These are phyloP conservation scores for Apodemus sylvaticus DNA, from an alignment of 2,113 vertebrate genomes.

Conservation along the genomic window DNA sequence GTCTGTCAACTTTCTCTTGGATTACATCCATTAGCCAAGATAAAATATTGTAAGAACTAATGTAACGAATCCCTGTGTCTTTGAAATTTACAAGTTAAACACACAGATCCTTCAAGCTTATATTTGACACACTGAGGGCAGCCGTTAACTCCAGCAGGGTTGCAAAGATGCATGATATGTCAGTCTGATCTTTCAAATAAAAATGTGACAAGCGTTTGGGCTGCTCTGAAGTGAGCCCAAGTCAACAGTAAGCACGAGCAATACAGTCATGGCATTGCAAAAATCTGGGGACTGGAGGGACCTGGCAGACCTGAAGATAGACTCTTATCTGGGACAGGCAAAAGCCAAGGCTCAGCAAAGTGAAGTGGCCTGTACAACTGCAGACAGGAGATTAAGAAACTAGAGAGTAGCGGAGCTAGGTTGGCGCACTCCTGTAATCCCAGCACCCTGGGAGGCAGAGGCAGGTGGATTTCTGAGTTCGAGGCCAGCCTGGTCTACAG, in stretches of 20 bases:
- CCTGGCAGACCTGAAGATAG: neutral
- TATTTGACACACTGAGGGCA: neutral
- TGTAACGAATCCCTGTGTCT: constrained; percentile 57
- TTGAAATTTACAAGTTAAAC: constrained; percentile 62
- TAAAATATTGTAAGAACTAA: constrained; percentile 67
- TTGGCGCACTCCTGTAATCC: too few species aligned
- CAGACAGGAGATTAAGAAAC: neutral
- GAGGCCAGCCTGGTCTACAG: too few species aligned
- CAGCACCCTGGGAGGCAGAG: too few species aligned
- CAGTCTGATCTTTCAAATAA: constrained; percentile 26
- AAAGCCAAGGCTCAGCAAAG: neutral
- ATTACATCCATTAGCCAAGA: constrained; percentile 67
- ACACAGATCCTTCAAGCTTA: constrained; percentile 51
- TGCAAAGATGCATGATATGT: neutral
- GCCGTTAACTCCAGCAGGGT: neutral
- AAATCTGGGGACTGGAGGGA: neutral
- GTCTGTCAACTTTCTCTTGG: constrained; percentile 73
- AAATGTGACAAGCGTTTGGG: neutral
- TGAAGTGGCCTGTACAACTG: neutral
- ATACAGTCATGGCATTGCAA: neutral
- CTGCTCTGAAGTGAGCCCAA: constrained; percentile 11
- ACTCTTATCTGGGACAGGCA: neutral
- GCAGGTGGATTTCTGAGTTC: too few species aligned
- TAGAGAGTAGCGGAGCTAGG: too few species aligned
- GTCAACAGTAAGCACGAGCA: neutral